phyloP scores from a whole-genome alignment of 2,797 vertebrate species.

The Fistularia commersonii region DNA sequence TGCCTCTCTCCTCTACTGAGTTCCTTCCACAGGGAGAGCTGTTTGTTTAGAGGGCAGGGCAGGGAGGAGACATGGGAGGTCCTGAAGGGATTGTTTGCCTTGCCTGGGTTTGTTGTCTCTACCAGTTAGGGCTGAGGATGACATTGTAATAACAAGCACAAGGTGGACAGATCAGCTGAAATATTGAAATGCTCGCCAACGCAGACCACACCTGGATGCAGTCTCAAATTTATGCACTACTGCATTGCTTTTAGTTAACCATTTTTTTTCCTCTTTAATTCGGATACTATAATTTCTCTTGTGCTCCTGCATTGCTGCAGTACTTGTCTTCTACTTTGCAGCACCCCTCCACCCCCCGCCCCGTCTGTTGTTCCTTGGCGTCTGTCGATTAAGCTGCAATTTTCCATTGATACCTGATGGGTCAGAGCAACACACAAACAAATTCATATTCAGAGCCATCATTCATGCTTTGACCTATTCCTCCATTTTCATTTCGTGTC shows the following conservation, averaged over 20 bases:
- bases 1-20: conserved; percentile 14
- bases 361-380: conserved; percentile 41
- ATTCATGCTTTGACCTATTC: conserved; percentile 32
- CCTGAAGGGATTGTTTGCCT: conserved; percentile 43
- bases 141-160: conserved; percentile 9
- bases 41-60: conserved; percentile 49
- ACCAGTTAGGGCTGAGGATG: conserved; percentile 7
- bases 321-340: conserved; percentile 40
- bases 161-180: conserved; percentile 27
- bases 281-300: background rate
- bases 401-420: conserved; percentile 49
- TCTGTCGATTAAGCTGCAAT: conserved; percentile 58
- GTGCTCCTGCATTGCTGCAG: conserved; percentile 60
- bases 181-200: conserved; percentile 9
- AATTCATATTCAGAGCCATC: conserved; percentile 17
- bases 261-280: background rate
- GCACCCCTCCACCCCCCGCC: conserved; percentile 9
- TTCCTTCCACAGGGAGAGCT: conserved; percentile 37
- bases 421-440: conserved; percentile 43
- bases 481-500: conserved; percentile 42
- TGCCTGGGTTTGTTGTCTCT: conserved; percentile 31
- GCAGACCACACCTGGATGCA: background rate
- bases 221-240: background rate
- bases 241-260: conserved; percentile 9
- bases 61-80: conserved; percentile 25